A percentile compares a stretch with the other conserved stretches of the same genome.
Evolutionary conservation across 2,888 invertebrate species (phyloP).

Genomic region (Carcina quercana): DNA sequence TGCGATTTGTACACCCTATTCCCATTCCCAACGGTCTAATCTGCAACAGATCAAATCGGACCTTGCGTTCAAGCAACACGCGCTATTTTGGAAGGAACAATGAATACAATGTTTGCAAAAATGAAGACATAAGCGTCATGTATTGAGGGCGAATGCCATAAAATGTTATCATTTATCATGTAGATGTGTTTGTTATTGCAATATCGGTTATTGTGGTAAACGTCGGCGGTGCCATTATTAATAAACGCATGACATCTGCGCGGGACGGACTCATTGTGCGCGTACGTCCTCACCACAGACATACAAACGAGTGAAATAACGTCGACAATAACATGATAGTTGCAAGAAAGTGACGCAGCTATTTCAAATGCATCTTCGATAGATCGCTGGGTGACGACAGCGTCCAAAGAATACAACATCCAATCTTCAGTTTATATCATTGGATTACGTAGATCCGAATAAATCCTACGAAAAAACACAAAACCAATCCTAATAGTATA

Average conservation of each 20-base stretch:
- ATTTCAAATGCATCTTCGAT: no score
- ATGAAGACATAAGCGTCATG: slow-evolving; percentile 60
- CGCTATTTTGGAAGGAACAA: slow-evolving; percentile 15
- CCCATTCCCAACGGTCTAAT: slow-evolving; percentile 31
- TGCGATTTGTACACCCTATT: slow-evolving; percentile 56
- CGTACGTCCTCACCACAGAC: no score
- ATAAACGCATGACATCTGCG: slow-evolving; percentile 63
- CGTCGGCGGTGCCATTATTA: slow-evolving; percentile 63
- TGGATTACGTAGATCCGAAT: no score
- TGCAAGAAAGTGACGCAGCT: no score
- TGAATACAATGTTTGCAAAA: slow-evolving; percentile 34
- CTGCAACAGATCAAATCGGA: slow-evolving; percentile 13
- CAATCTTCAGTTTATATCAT: no score
- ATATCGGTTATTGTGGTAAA: slow-evolving; percentile 64
- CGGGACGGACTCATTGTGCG: no score
- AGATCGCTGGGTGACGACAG: no score
- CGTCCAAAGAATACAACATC: no score
- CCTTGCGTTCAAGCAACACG: slow-evolving; percentile 11
- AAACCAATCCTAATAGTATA: no score
- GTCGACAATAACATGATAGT: no score
- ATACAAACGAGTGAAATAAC: no score
- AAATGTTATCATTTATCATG: slow-evolving; percentile 70
- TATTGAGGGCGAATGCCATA: slow-evolving; percentile 62
- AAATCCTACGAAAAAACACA: no score
- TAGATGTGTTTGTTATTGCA: slow-evolving; percentile 63